Conservation (phyloP, 2,797 vertebrate species). For the Cuniculus paca region DNA sequence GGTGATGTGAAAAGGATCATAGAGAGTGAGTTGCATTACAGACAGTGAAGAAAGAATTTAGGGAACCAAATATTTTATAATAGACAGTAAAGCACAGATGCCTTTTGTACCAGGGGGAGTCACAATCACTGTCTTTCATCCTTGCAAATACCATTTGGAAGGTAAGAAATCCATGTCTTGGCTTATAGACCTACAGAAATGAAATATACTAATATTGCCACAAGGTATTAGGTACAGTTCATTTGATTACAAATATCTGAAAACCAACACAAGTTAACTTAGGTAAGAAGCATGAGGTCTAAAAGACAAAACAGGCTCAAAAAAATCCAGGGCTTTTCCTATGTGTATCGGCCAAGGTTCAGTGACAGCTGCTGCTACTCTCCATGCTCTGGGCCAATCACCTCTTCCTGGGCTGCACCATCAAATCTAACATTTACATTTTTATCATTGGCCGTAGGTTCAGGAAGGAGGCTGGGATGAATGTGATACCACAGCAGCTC, state of each 20-base stretch:
- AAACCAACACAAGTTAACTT: not conserved
- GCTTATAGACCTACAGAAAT: not conserved
- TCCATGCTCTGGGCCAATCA: not conserved
- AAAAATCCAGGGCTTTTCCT: not conserved
- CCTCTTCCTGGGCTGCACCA: not conserved
- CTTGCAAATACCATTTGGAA: not conserved
- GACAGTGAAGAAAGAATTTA: not conserved
- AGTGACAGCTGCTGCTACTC: not conserved
- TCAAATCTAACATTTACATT: conserved; percentile 75
- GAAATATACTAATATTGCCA: not conserved
- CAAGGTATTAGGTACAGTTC: not conserved
- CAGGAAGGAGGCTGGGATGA: conserved; percentile 52
- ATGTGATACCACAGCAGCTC: conserved; percentile 5
- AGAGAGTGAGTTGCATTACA: not conserved
- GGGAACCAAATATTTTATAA: conserved; percentile 12
- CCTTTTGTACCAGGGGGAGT: not conserved
- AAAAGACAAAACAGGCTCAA: not conserved
- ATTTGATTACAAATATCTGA: not conserved
- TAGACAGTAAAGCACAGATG: not conserved
- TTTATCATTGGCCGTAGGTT: conserved; percentile 34
- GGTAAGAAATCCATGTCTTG: not conserved
- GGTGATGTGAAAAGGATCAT: not conserved
- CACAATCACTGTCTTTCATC: not conserved
- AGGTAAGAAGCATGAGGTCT: not conserved
- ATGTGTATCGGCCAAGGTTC: not conserved